Conservation (phyloP, 2,888 invertebrate species). For the Eristalinus sepulchralis region DNA sequence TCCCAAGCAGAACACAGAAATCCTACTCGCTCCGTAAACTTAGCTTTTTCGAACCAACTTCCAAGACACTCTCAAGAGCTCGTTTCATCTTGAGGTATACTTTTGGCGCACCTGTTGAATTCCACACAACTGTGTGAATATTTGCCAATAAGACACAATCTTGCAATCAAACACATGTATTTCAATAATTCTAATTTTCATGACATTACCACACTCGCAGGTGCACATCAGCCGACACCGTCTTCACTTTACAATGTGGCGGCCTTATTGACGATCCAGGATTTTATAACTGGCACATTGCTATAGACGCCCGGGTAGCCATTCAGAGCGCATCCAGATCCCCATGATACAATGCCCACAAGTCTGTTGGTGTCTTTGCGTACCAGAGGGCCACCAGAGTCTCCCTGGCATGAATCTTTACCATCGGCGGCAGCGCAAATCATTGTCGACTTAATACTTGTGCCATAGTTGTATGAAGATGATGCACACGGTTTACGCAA, state of each 20-base stretch:
- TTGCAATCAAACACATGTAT: neutral
- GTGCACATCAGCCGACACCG: too few relatives aligned
- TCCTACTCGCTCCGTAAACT: too few relatives aligned
- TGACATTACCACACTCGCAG: neutral
- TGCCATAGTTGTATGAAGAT: conserved; percentile 79
- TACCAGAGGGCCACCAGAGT: conserved; percentile 78
- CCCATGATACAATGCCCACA: conserved; percentile 81
- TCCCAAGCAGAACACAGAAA: too few relatives aligned
- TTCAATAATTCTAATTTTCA: neutral
- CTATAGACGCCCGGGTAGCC: conserved; percentile 81
- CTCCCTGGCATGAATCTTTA: conserved; percentile 81
- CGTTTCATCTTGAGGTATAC: too few relatives aligned
- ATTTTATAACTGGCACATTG: conserved; percentile 75
- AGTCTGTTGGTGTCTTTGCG: conserved; percentile 72
- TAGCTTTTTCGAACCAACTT: too few relatives aligned
- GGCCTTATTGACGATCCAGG: conserved; percentile 74
- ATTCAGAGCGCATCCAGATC: conserved; percentile 80
- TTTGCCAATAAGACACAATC: too few relatives aligned
- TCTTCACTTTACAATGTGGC: neutral
- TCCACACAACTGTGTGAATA: too few relatives aligned
- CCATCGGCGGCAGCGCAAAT: conserved; percentile 83
- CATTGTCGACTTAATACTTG: conserved; percentile 81
- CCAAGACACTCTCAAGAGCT: too few relatives aligned
- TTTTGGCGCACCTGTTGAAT: too few relatives aligned
- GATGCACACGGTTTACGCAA: conserved; percentile 79